Percentiles rank a stretch among this genome's conserved stretches.
These are phyloP conservation scores for Drosophila atripex DNA, from an alignment of 2,888 invertebrate species.

Conservation along the genomic window DNA sequence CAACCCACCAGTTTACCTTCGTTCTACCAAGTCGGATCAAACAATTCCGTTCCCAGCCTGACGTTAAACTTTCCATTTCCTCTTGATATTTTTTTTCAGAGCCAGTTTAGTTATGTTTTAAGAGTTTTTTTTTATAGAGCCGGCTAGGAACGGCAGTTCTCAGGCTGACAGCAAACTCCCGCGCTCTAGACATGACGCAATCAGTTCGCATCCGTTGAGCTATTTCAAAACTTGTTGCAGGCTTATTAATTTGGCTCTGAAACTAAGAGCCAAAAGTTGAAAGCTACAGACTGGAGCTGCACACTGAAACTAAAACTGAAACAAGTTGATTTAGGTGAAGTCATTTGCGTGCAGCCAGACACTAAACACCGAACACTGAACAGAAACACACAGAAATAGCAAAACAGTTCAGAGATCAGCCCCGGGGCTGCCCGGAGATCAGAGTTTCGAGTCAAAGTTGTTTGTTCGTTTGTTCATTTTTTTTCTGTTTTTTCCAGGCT, in stretches of 20 bases:
- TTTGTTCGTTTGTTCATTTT: constrained; percentile 21
- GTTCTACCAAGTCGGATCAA: constrained; percentile 27
- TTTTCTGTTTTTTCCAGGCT: constrained; percentile 6
- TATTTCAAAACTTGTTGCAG: constrained; percentile 55
- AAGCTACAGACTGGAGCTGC: not conserved
- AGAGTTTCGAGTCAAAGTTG: constrained; percentile 30
- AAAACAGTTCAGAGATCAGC: constrained; percentile 62
- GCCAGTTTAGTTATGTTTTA: constrained; percentile 27
- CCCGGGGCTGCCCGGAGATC: constrained; percentile 46
- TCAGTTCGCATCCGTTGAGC: constrained; percentile 49
- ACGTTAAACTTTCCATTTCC: constrained; percentile 41
- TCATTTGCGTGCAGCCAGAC: constrained; percentile 58
- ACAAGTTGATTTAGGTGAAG: constrained; percentile 59
- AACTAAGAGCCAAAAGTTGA: constrained; percentile 26
- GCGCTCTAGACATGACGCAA: constrained; percentile 45
- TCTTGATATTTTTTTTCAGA: constrained; percentile 35
- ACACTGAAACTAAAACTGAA: constrained; percentile 21
- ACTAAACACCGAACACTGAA: constrained; percentile 36
- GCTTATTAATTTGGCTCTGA: constrained; percentile 49
- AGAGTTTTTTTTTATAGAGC: constrained; percentile 2
- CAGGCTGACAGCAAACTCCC: constrained; percentile 31
- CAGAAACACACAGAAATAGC: constrained; percentile 27
- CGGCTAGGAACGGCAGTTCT: constrained; percentile 18
- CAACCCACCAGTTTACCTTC: constrained; percentile 33
- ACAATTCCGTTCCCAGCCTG: constrained; percentile 29